Conservation (phyloP, 2,797 vertebrate genomes). For the Leptodactylus fallax region DNA sequence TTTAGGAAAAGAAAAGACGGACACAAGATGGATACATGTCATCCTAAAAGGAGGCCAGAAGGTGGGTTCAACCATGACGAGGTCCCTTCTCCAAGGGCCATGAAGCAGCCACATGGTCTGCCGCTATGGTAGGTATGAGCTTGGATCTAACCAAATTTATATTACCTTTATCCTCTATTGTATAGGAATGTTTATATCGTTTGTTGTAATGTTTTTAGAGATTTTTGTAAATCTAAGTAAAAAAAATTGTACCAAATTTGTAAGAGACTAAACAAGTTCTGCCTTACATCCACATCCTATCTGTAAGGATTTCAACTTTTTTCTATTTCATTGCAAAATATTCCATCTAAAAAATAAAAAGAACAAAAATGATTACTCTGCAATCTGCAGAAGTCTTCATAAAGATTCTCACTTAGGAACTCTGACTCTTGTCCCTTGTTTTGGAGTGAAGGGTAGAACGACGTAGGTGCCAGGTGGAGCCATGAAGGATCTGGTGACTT, state of each 20-base stretch:
- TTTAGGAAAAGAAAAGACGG: neutral
- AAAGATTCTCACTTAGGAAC: slow-evolving; percentile 76
- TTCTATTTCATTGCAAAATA: neutral
- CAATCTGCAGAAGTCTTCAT: slow-evolving; percentile 65
- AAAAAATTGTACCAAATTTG: neutral
- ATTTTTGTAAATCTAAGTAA: neutral
- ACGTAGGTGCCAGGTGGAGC: slow-evolving; percentile 73
- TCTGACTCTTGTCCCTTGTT: slow-evolving; percentile 62
- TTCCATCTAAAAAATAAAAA: neutral
- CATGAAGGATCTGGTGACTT: slow-evolving; percentile 66
- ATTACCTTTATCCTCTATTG: too few relatives aligned
- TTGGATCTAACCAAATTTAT: too few relatives aligned
- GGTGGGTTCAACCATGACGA: too few relatives aligned
- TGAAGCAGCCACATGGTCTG: too few relatives aligned
- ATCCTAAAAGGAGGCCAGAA: neutral
- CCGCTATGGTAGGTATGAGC: too few relatives aligned
- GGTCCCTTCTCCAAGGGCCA: too few relatives aligned
- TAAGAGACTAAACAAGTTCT: neutral
- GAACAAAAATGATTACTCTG: slow-evolving; percentile 27
- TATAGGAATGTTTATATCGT: too few relatives aligned
- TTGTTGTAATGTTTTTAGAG: too few relatives aligned
- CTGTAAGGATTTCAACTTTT: neutral
- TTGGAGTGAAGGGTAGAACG: slow-evolving; percentile 38
- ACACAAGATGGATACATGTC: neutral
- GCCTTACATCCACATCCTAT: neutral